Percentiles rank a stretch among this genome's conserved stretches.
These are phyloP conservation scores for Aurelia aurita complex sp. Pacific DNA, from an alignment of 30 jellyfish, hydroid and myxozoan genomes.

Conservation along the genomic window DNA sequence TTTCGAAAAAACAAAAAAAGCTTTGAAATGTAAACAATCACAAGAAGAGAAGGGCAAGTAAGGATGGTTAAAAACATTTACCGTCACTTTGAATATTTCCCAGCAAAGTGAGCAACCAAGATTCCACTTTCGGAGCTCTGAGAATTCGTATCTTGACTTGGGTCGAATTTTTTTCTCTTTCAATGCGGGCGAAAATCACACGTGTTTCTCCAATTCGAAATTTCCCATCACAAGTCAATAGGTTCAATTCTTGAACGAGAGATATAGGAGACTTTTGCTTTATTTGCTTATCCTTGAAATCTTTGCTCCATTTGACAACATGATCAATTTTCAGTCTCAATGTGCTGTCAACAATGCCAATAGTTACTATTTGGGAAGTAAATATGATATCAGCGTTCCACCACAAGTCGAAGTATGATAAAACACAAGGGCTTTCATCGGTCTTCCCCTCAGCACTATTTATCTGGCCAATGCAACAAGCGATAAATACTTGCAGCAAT, in stretches of 20 bases:
- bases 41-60: too few relatives aligned
- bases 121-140: constrained; percentile 27
- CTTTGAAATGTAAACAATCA: too few relatives aligned
- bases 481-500: too few relatives aligned
- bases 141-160: neutral
- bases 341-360: neutral
- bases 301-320: neutral
- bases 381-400: constrained; percentile 20
- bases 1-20: too few relatives aligned
- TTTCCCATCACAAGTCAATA: constrained; percentile 25
- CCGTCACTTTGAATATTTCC: constrained; percentile 17
- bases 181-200: constrained; percentile 14
- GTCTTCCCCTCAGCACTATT: too few relatives aligned
- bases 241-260: neutral
- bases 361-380: constrained; percentile 13
- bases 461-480: too few relatives aligned
- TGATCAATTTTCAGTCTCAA: constrained; percentile 10
- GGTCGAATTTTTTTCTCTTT: neutral
- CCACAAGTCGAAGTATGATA: constrained; percentile 51
- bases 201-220: constrained; percentile 38
- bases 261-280: neutral
- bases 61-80: neutral
- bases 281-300: neutral
- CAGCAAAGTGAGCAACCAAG: constrained; percentile 29
- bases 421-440: constrained; percentile 17